Evolutionary conservation across 2,888 invertebrate genomes (phyloP).

Genomic region (Caenorhabditis sp.): DNA sequence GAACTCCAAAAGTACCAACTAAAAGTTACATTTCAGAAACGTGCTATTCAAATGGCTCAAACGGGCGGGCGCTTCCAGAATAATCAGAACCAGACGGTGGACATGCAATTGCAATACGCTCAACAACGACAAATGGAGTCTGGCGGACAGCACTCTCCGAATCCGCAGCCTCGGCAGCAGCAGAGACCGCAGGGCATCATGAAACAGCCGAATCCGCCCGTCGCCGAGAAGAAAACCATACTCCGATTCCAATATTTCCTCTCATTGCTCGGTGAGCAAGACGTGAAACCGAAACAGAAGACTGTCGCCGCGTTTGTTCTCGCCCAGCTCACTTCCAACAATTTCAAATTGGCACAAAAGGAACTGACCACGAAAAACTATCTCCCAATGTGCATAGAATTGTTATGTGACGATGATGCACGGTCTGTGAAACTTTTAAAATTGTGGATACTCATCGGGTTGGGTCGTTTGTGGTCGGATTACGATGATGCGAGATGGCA

Average conservation of each 20-base stretch:
- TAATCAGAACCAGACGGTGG: slow-evolving; percentile 28
- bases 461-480: slow-evolving; percentile 92
- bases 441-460: slow-evolving; percentile 90
- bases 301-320: slow-evolving; percentile 95
- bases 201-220: slow-evolving; percentile 6
- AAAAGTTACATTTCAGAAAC: slow-evolving; percentile 3
- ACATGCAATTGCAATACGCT: slow-evolving; percentile 38
- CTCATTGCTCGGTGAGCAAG: slow-evolving; percentile 89
- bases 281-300: slow-evolving; percentile 88
- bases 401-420: slow-evolving; percentile 84
- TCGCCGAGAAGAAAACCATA: slow-evolving; percentile 47
- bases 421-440: slow-evolving; percentile 80
- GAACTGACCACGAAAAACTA: slow-evolving; percentile 88
- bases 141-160: slow-evolving; percentile 6
- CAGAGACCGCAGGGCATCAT: slow-evolving; percentile 17
- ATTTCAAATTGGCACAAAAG: slow-evolving; percentile 82
- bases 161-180: slow-evolving; percentile 12
- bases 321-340: slow-evolving; percentile 92
- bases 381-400: slow-evolving; percentile 92
- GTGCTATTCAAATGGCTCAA: slow-evolving; percentile 11
- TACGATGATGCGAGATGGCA: slow-evolving; percentile 89
- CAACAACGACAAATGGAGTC: slow-evolving; percentile 3
- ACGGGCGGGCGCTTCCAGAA: slow-evolving; percentile 3
- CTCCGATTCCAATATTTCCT: slow-evolving; percentile 83
- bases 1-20: neutral